Evolutionary conservation across 1,140 invertebrate species (phyloP), one percentile per base, ranked within the genome.

Genomic region (Tigriopus japonicus): DNA sequence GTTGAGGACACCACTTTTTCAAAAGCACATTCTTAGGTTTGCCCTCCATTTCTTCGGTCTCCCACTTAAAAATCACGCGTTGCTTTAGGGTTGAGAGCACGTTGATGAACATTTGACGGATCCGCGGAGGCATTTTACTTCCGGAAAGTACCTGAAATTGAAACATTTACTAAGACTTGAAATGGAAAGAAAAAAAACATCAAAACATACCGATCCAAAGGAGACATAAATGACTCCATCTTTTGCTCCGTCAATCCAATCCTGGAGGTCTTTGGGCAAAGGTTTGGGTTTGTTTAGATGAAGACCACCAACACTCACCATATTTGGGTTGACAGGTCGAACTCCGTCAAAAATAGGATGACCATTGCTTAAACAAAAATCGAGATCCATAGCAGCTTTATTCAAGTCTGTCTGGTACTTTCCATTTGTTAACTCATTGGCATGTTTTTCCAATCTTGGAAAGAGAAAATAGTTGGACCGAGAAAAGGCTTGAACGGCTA

Each of bases 1-100:
- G 17, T 42, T 58, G 41, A 51, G 41, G 41, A 40, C 15, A 35
- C 56, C 56, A 58, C 6, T 58, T 40, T 12, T 14, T 21, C 15
- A 58, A n/a, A 43, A 21, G 41, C 17, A 58, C n/a, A 42, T 58
- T 58, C 10, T 35, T 14, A 6, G 56, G 24, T 19, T 17, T 42
- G 2, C 23, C 56, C n/a, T 40, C 23, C 28, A 58, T 14, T 14
- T 40, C 15, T 28, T 58, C 56, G 2, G 14, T 54, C 5, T 58
- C 56, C 56, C 56, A 58, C n/a, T 58, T 58, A 10, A 17, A 42
- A 54, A 58, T 58, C 14, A 58, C 56, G 17, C 28, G 17, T 17
- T 42, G 28, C 13, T 58, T 58, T 13, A 58, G 15, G 15, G n/a
- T 3, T 3, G 24, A 42, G 6, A 58, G 9, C 13, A 42, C 24